Conservation (phyloP, 2,888 invertebrate genomes). For the Spicauda simplicius region DNA sequence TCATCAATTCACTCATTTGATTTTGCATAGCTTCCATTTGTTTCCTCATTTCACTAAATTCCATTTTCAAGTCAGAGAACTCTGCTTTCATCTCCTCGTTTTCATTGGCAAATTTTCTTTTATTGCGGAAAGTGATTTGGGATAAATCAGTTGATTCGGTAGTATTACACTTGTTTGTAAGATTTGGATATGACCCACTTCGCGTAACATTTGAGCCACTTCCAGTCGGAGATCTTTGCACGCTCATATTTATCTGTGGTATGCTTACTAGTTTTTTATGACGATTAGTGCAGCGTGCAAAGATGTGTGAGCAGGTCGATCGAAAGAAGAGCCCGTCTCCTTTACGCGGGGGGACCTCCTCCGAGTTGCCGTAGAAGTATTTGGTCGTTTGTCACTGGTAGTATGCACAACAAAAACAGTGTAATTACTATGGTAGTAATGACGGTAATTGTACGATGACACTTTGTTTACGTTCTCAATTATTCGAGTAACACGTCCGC, state of each 20-base stretch:
- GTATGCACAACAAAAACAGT: slow-evolving; percentile 1
- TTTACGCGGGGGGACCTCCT: background rate
- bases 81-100: slow-evolving; percentile 1
- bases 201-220: slow-evolving; percentile 18
- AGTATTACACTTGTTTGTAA: slow-evolving; percentile 5
- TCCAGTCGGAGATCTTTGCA: slow-evolving; percentile 28
- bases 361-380: background rate
- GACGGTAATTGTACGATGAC: no score
- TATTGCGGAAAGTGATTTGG: slow-evolving; percentile 17
- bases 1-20: slow-evolving; percentile 28
- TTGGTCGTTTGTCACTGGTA: background rate
- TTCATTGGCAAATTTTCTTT: slow-evolving; percentile 22
- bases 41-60: slow-evolving; percentile 10
- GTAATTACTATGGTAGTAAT: background rate
- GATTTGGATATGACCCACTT: slow-evolving; percentile 27
- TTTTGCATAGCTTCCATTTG: slow-evolving; percentile 14
- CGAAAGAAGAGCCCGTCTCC: slow-evolving; percentile 8
- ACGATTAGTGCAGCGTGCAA: background rate
- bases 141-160: background rate
- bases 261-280: background rate
- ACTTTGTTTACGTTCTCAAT: no score
- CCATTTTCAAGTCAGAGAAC: background rate
- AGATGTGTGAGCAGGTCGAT: background rate
- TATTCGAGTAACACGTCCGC: no score
- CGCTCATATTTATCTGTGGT: slow-evolving; percentile 10